Percentiles rank a stretch among this genome's conserved stretches.
phyloP scores from a whole-genome alignment of 1,140 invertebrate species.

The Nautilus pompilius region DNA sequence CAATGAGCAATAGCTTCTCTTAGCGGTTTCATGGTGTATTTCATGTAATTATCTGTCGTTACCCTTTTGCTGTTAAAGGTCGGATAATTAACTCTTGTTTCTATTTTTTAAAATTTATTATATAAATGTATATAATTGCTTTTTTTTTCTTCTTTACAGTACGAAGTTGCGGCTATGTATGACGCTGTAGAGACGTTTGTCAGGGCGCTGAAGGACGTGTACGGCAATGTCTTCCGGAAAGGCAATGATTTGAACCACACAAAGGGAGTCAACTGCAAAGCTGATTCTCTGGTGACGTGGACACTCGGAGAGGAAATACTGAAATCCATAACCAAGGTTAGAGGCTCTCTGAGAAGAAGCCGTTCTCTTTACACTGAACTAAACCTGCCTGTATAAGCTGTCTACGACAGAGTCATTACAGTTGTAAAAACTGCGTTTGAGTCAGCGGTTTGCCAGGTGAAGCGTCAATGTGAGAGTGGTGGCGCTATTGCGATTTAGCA shows the following conservation, averaged over 20 bases:
- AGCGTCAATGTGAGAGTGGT: too few species aligned
- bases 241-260: background rate
- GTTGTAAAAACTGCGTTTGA: too few species aligned
- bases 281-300: slow-evolving; percentile 2
- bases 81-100: background rate
- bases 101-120: background rate
- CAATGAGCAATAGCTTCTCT: too few species aligned
- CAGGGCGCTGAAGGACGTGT: background rate
- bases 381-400: too few species aligned
- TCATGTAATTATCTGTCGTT: too few species aligned
- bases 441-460: too few species aligned
- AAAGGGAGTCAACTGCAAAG: background rate
- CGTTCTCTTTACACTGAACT: too few species aligned
- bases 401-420: too few species aligned
- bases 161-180: background rate
- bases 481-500: too few species aligned
- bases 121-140: background rate
- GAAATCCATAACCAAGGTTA: background rate
- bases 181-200: background rate
- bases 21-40: too few species aligned
- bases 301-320: background rate
- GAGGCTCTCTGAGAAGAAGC: too few species aligned
- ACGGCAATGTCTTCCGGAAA: background rate
- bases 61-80: background rate
- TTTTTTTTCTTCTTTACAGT: background rate